Conservation (phyloP, 2,888 invertebrate species). For the Tyria jacobaeae region DNA sequence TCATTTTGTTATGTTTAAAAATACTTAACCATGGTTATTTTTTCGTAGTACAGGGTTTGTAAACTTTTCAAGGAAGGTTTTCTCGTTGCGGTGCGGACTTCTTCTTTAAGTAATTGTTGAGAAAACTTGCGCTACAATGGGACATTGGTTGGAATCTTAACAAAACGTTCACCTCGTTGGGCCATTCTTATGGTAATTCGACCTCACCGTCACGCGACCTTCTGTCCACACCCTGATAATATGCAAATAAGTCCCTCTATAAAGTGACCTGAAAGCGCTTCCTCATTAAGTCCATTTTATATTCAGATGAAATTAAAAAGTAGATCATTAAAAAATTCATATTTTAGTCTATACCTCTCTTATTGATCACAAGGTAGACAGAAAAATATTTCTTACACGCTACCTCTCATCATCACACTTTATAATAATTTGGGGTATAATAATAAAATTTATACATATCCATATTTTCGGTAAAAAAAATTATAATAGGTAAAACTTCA, state of each 20-base stretch:
- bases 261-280: constrained; percentile 80
- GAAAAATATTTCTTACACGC: neutral
- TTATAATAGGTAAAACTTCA: constrained; percentile 75
- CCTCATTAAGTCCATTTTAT: constrained; percentile 71
- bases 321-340: constrained; percentile 36
- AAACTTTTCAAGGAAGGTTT: constrained; percentile 33
- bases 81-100: constrained; percentile 39
- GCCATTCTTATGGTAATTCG: constrained; percentile 82
- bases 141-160: constrained; percentile 71
- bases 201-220: constrained; percentile 80
- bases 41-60: constrained; percentile 28
- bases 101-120: constrained; percentile 64
- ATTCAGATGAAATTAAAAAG: constrained; percentile 58
- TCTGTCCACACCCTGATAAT: constrained; percentile 84
- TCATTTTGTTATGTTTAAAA: neutral
- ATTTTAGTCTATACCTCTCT: neutral
- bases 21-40: constrained; percentile 25
- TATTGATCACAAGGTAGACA: neutral
- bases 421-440: constrained; percentile 18
- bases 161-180: constrained; percentile 79
- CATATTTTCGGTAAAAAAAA: constrained; percentile 58
- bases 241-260: constrained; percentile 80
- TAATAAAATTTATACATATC: constrained; percentile 52
- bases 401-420: neutral
- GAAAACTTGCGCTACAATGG: constrained; percentile 69